A percentile compares a stretch with the other conserved stretches of the same genome.
Evolutionary conservation across 2,797 vertebrate genomes (phyloP).

Genomic region (Margarornis squamiger): DNA sequence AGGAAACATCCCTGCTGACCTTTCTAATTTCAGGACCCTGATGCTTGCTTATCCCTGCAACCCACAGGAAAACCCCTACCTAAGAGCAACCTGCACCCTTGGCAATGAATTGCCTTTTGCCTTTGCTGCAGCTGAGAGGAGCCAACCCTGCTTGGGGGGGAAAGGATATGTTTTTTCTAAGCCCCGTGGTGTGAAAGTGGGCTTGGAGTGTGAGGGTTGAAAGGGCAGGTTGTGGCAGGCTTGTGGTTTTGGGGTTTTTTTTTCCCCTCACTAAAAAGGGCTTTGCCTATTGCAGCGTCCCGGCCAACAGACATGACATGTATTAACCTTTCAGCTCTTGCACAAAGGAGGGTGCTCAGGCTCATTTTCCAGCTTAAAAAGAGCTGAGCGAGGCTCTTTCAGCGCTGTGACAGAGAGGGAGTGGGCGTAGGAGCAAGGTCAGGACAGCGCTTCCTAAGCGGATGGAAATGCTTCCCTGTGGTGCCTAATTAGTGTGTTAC

Average conservation of each 20-base stretch:
- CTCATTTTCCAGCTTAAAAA: slow-evolving; percentile 44
- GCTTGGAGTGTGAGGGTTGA: background rate
- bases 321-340: slow-evolving; percentile 52
- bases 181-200: background rate
- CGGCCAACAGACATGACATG: background rate
- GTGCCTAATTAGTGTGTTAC: background rate
- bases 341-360: slow-evolving; percentile 17
- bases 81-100: background rate
- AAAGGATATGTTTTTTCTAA: background rate
- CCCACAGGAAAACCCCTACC: background rate
- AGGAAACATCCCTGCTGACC: slow-evolving; percentile 15
- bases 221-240: slow-evolving; percentile 20
- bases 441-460: slow-evolving; percentile 21
- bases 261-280: background rate
- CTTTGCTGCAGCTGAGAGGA: background rate
- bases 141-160: background rate
- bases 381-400: slow-evolving; percentile 39
- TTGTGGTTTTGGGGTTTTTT: background rate
- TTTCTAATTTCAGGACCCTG: slow-evolving; percentile 15
- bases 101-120: background rate
- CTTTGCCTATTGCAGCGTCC: background rate
- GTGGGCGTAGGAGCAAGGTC: slow-evolving; percentile 49
- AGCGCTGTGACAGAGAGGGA: slow-evolving; percentile 44
- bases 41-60: background rate
- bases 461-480: background rate